Conservation (phyloP, 2,797 vertebrate genomes). For the Rhinichthys osculus region DNA sequence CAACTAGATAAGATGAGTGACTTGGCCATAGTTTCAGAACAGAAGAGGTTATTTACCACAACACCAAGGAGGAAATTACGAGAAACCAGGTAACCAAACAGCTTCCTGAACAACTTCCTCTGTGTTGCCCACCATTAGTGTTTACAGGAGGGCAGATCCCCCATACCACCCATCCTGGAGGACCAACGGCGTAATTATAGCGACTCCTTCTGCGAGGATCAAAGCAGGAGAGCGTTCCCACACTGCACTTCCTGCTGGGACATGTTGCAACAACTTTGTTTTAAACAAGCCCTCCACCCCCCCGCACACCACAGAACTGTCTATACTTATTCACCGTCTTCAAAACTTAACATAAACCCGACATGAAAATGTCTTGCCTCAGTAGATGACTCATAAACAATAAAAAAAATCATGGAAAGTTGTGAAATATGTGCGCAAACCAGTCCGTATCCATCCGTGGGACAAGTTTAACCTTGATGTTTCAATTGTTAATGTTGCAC, state of each 20-base stretch:
- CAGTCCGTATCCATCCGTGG: neutral
- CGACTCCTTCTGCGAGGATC: conserved; percentile 33
- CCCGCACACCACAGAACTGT: conserved; percentile 49
- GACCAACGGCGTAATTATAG: conserved; percentile 36
- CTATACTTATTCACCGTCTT: conserved; percentile 48
- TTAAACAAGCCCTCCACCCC: conserved; percentile 20
- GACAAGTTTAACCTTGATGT: conserved; percentile 3
- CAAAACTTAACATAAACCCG: conserved; percentile 1
- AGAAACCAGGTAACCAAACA: conserved; percentile 27
- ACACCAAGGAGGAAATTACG: conserved; percentile 4
- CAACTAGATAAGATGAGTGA: neutral
- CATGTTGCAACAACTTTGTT: conserved; percentile 45
- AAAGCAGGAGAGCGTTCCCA: conserved; percentile 39
- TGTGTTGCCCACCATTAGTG: conserved; percentile 13
- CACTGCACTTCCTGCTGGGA: conserved; percentile 42
- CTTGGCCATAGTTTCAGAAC: neutral
- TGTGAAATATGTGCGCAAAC: neutral
- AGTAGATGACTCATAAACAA: neutral
- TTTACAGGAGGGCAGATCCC: conserved; percentile 40
- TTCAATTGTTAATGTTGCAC: conserved; percentile 54
- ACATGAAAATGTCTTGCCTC: neutral
- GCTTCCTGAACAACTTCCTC: conserved; percentile 43
- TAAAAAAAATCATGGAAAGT: neutral
- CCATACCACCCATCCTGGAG: conserved; percentile 36
- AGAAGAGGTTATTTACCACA: conserved; percentile 17